Conservation (phyloP, 2,113 vertebrate species). For the Xenotilapia flavipinnis region DNA sequence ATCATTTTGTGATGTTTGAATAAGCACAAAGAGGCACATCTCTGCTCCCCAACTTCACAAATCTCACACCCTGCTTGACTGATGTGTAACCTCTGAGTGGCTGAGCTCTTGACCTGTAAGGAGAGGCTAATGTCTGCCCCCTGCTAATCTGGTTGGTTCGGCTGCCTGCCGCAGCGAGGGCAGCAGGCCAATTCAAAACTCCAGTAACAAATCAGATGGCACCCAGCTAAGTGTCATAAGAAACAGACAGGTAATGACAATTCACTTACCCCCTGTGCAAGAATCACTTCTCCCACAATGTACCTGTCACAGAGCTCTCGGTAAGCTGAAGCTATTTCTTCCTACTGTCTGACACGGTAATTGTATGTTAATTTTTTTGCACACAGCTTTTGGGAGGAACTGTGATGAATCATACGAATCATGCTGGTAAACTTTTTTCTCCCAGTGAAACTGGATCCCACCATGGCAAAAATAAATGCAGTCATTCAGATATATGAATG, state of each 20-base stretch:
- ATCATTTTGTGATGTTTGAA: slow-evolving; percentile 14
- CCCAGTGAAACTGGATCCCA: slow-evolving; percentile 74
- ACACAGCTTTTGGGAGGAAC: slow-evolving; percentile 81
- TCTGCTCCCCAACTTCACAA: slow-evolving; percentile 76
- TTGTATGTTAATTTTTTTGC: slow-evolving; percentile 84
- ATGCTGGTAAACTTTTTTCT: slow-evolving; percentile 82
- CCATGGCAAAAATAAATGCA: slow-evolving; percentile 82
- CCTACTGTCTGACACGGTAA: slow-evolving; percentile 93
- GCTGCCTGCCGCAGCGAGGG: slow-evolving; percentile 70
- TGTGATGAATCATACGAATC: slow-evolving; percentile 91
- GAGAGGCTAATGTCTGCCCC: slow-evolving; percentile 76
- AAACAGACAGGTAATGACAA: slow-evolving; percentile 95
- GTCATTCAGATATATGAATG: slow-evolving; percentile 74
- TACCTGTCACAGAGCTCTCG: slow-evolving; percentile 94
- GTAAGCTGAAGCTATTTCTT: slow-evolving; percentile 91
- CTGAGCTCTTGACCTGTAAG: slow-evolving; percentile 83
- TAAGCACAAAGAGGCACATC: slow-evolving; percentile 45
- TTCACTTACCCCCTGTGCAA: slow-evolving; percentile 92
- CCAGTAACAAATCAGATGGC: slow-evolving; percentile 92
- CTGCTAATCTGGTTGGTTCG: slow-evolving; percentile 75
- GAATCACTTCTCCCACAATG: slow-evolving; percentile 98
- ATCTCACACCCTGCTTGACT: slow-evolving; percentile 67
- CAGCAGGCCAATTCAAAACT: slow-evolving; percentile 87
- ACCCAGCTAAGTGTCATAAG: slow-evolving; percentile 91
- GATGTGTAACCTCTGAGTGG: slow-evolving; percentile 80